phyloP scores from a whole-genome alignment of 2,888 invertebrate genomes.

The Drosophila melanosoma region DNA sequence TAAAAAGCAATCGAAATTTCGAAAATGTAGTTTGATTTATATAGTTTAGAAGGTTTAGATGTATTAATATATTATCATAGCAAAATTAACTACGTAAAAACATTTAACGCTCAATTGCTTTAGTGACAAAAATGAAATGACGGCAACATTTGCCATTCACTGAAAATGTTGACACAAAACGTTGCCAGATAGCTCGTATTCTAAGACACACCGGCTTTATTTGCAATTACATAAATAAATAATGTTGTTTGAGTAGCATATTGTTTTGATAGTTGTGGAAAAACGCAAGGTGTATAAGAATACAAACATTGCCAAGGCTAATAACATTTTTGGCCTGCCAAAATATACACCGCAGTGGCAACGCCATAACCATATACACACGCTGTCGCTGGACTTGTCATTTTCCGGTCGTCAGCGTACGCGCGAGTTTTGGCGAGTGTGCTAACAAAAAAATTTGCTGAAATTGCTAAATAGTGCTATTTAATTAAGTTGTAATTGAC shows the following conservation, averaged over 20 bases:
- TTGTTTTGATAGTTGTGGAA: no score
- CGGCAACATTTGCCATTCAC: background rate
- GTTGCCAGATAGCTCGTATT: slow-evolving; percentile 23
- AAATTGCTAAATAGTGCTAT: slow-evolving; percentile 58
- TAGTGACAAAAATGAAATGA: background rate
- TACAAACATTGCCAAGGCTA: slow-evolving; percentile 5
- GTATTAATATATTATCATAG: background rate
- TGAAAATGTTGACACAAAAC: background rate
- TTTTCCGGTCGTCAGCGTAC: slow-evolving; percentile 84
- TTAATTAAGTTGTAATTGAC: slow-evolving; percentile 62
- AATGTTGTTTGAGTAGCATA: background rate
- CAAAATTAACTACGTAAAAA: background rate
- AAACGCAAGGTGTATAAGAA: background rate
- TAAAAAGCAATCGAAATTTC: background rate
- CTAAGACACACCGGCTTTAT: background rate
- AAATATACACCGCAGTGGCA: slow-evolving; percentile 46
- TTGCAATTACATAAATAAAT: background rate
- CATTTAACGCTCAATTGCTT: background rate
- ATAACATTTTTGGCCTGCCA: slow-evolving; percentile 2
- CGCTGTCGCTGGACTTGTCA: slow-evolving; percentile 78
- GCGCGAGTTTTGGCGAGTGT: slow-evolving; percentile 79
- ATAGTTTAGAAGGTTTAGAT: background rate
- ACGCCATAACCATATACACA: slow-evolving; percentile 68
- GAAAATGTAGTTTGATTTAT: background rate
- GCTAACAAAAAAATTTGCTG: slow-evolving; percentile 56